Conservation (phyloP, 2,888 invertebrate genomes). For the Napeogenes sylphis region DNA sequence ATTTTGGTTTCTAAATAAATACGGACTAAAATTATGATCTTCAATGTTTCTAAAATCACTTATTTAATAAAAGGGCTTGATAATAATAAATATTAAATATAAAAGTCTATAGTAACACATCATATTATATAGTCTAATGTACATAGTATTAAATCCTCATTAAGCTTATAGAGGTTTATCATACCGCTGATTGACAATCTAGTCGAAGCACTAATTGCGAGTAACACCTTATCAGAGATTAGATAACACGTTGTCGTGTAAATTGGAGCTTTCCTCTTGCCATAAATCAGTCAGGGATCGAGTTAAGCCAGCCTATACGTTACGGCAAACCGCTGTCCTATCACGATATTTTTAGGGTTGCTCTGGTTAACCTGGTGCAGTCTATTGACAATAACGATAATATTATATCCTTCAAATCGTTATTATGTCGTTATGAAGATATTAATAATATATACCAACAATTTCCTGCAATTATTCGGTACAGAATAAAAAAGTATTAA, state of each 20-base stretch:
- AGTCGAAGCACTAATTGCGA: slow-evolving; percentile 25
- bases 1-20: no score
- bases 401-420: neutral
- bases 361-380: neutral
- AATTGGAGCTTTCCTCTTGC: slow-evolving; percentile 72
- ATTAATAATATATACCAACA: no score
- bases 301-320: slow-evolving; percentile 70
- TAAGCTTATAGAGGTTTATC: neutral
- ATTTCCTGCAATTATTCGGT: no score
- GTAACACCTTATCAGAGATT: slow-evolving; percentile 49
- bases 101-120: slow-evolving; percentile 3
- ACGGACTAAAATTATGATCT: no score
- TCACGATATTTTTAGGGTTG: slow-evolving; percentile 37
- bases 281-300: slow-evolving; percentile 73
- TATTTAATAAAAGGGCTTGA: no score
- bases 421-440: neutral
- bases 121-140: no score
- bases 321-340: slow-evolving; percentile 56
- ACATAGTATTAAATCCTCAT: no score
- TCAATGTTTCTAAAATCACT: no score
- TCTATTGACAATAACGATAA: no score
- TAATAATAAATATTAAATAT: no score
- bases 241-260: slow-evolving; percentile 60
- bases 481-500: no score
- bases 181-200: slow-evolving; percentile 11